These are phyloP conservation scores for Patella ulyssiponensis DNA, from an alignment of 2,888 invertebrate species.

Conservation along the genomic window DNA sequence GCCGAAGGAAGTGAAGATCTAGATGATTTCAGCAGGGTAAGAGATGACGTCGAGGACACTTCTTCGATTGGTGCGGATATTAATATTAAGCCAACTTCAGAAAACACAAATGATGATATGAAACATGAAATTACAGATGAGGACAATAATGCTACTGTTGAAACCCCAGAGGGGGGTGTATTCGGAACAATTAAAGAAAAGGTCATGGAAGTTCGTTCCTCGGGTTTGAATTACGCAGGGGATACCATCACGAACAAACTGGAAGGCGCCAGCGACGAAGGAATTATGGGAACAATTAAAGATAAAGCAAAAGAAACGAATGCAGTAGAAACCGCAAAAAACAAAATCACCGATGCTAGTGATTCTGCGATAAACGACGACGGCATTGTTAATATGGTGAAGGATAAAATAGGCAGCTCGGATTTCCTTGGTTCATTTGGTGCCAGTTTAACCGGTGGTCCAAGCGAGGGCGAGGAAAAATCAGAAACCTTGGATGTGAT, in stretches of 20 bases:
- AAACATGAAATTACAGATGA: no score
- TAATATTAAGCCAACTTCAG: no score
- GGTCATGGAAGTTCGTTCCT: not conserved
- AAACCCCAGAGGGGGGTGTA: not conserved
- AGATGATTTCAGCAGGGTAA: no score
- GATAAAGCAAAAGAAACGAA: not conserved
- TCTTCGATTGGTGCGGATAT: not conserved
- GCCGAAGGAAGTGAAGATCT: no score
- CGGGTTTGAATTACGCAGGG: not conserved
- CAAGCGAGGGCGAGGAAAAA: no score
- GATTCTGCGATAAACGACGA: slow-evolving; percentile 1
- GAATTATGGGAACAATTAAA: not conserved
- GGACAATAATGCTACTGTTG: not conserved
- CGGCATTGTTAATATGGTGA: not conserved
- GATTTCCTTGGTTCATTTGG: not conserved
- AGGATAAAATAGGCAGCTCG: not conserved
- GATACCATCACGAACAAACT: not conserved
- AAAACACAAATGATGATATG: no score
- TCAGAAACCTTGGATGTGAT: no score
- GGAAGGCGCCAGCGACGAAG: not conserved
- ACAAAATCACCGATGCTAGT: not conserved
- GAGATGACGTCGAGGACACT: not conserved
- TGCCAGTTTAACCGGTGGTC: not conserved
- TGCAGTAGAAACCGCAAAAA: not conserved
- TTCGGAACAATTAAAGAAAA: not conserved